Conservation (phyloP, 2,113 vertebrate species). For the Narcine bancroftii region DNA sequence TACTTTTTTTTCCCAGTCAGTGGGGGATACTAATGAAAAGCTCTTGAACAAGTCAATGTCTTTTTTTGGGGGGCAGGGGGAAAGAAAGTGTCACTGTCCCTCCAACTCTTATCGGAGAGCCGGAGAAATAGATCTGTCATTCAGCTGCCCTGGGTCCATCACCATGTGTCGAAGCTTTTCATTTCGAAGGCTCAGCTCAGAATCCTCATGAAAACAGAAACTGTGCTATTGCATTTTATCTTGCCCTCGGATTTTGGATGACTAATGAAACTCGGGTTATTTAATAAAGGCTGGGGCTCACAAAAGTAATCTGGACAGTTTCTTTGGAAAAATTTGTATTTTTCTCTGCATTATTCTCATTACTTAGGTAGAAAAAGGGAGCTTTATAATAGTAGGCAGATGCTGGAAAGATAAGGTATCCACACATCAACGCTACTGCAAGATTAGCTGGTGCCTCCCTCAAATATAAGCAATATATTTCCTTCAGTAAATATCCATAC, state of each 20-base stretch:
- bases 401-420: conserved; percentile 50
- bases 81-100: conserved; percentile 59
- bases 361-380: conserved; percentile 49
- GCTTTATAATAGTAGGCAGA: conserved; percentile 45
- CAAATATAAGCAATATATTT: conserved; percentile 60
- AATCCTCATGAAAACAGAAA: conserved; percentile 70
- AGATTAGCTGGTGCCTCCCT: conserved; percentile 56
- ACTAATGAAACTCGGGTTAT: conserved; percentile 74
- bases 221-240: conserved; percentile 54
- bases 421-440: conserved; percentile 56
- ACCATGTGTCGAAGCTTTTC: conserved; percentile 71
- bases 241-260: conserved; percentile 69
- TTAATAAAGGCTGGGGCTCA: conserved; percentile 67
- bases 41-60: conserved; percentile 72
- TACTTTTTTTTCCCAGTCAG: conserved; percentile 56
- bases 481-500: conserved; percentile 60
- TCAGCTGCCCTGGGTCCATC: conserved; percentile 71
- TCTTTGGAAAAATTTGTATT: conserved; percentile 60
- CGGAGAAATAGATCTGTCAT: conserved; percentile 77
- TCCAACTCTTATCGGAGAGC: conserved; percentile 68
- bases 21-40: conserved; percentile 63
- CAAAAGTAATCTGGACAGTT: conserved; percentile 63
- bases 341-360: conserved; percentile 54
- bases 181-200: conserved; percentile 72
- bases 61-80: no score